Conservation (phyloP, 2,113 vertebrate species). For the Taurulus bubalis region DNA sequence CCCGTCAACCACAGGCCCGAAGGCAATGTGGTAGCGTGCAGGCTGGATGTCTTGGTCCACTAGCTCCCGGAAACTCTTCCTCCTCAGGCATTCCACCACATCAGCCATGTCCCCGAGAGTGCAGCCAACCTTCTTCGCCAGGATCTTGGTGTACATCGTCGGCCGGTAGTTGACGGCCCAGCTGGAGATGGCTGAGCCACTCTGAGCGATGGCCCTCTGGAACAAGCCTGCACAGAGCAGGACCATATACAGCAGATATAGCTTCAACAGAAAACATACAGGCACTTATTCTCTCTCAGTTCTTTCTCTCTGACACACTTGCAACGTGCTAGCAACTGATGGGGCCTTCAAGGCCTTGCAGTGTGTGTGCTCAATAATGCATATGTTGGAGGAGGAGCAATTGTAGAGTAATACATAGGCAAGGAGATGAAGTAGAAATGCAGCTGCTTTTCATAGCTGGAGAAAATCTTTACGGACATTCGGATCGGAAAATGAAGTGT, state of each 20-base stretch:
- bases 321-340: slow-evolving; percentile 53
- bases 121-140: slow-evolving; percentile 94
- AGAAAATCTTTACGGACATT: slow-evolving; percentile 61
- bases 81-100: slow-evolving; percentile 91
- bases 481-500: slow-evolving; percentile 45
- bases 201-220: slow-evolving; percentile 96
- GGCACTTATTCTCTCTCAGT: slow-evolving; percentile 22
- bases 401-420: slow-evolving; percentile 52
- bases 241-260: slow-evolving; percentile 2
- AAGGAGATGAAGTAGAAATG: slow-evolving; percentile 44
- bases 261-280: slow-evolving; percentile 32
- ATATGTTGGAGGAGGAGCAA: slow-evolving; percentile 65
- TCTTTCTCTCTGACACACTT: slow-evolving; percentile 58
- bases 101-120: slow-evolving; percentile 88
- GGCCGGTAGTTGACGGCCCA: slow-evolving; percentile 97
- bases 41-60: slow-evolving; percentile 98
- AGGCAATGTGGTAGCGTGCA: slow-evolving; percentile 95
- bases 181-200: slow-evolving; percentile 95
- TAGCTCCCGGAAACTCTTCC: slow-evolving; percentile 91
- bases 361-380: slow-evolving; percentile 71
- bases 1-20: slow-evolving; percentile 95
- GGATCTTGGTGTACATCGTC: slow-evolving; percentile 90
- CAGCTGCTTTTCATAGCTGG: slow-evolving; percentile 36
- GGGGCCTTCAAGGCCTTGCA: slow-evolving; percentile 59
- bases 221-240: slow-evolving; percentile 86